Conservation (phyloP, 2,113 vertebrate species). For the Boulengeromyrus knoepffleri region DNA sequence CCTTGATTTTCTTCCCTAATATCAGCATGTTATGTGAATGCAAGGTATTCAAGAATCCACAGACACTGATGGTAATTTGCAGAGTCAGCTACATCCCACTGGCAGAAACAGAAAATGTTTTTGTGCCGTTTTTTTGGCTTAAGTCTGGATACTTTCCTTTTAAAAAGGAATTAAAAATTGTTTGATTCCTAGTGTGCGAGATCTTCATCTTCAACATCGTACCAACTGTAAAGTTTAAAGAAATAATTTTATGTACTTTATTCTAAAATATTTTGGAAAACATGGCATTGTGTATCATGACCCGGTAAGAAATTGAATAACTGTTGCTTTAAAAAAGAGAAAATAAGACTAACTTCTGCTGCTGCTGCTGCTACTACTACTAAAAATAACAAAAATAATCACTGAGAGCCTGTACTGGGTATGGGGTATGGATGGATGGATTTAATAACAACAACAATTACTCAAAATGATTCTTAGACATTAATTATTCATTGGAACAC, state of each 20-base stretch:
- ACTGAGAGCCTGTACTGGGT: not conserved
- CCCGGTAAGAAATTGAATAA: not conserved
- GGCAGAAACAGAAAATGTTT: not conserved
- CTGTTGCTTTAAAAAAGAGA: not conserved
- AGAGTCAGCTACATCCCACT: not conserved
- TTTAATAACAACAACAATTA: not conserved
- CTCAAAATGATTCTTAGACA: not conserved
- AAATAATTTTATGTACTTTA: not conserved
- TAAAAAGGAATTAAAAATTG: not conserved
- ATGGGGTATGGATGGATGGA: not conserved
- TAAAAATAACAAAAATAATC: not conserved
- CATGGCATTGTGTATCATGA: not conserved
- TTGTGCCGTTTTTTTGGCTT: not conserved
- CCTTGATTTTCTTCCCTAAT: not conserved
- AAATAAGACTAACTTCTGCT: not conserved
- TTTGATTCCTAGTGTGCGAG: not conserved
- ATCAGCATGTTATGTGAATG: not conserved
- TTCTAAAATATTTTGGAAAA: not conserved
- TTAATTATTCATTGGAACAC: constrained; percentile 4
- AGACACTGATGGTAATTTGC: not conserved
- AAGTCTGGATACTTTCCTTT: not conserved
- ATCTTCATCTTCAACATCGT: not conserved
- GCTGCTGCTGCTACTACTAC: not conserved
- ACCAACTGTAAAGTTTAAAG: not conserved
- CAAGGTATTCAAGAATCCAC: not conserved